Base-by-base conservation (phyloP, 1,140 invertebrate genomes). In the Parasteatoda tepidariorum region DNA sequence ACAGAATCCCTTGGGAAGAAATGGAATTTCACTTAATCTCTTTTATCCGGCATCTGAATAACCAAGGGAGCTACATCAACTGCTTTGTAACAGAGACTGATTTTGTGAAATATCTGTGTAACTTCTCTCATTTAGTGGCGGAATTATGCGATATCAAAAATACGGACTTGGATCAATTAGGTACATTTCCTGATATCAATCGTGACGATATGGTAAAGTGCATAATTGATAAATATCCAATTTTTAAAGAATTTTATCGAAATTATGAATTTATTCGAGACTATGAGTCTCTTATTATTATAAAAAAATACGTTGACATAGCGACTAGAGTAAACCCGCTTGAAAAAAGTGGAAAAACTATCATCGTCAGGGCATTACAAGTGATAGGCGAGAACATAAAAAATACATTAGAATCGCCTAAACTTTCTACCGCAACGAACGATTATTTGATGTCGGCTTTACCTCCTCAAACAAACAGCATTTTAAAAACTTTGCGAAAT, bases 1-100 rank as follows among this genome's bases (percentile, higher is more conserved):
- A 33, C 22, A 68, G 7, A 26, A 11, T 81, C 33, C 66, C 76
- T 33, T 81, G 76, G 76, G 76, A 81, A 34, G 76, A 81, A 70
- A 67, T 81, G n/a, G 76, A 81, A 24, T 81, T 70, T n/a, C 59
- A 30, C n/a, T 70, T 70, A 28, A 15, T 38, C 4, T 11, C 41
- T 34, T 81, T 68, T 28, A 70, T 81, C 13, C 11, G 7, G n/a
- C 28, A 3, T 22, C 30, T 7, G 4, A 54, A 28, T 11, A 41
- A 62, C 3, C 59, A 5, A 15, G 13, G 5, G 7, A 28, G 4
- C 6, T 5, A 22, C 18, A 59, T 26, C n/a, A 59, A 59, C 24
- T 59, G 18, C 18, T 22, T 59, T 5, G 6, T 59, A 7, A 59
- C 57, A 5, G n/a, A n/a, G n/a, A n/a, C 4, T 5, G 18, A 26